Evolutionary conservation across 2,113 vertebrate genomes (phyloP), one percentile per base, ranked within the genome.

Genomic region (Neolamprologus ventralis): DNA sequence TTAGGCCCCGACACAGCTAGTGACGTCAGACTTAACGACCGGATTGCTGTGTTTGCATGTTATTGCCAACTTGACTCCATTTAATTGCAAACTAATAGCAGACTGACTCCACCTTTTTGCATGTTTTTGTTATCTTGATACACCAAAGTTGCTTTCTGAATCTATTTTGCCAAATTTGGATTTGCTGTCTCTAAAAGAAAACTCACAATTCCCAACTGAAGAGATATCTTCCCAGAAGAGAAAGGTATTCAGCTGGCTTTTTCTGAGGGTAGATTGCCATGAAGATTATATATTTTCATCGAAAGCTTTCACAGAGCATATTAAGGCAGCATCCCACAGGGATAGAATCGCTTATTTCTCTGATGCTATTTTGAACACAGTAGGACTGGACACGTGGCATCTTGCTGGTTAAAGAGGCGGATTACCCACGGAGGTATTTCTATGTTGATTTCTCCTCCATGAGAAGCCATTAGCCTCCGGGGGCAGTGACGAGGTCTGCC

Each of bases 401-500:
- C 93, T 88, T 85, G 91, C 88, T 92, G 93, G 89, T 95, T 94
- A 93, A 95, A 95, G 92, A 94, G 90, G 94, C 87, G 88, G 95
- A 96, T 95, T 95, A 96, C 91, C 93, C 89, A 35, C 33, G 31
- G 92, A 94, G 92, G 92, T 91, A 90, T 92, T 95, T 93, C 93
- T 93, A 84, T 95, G 90, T 95, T 95, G 94, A 95, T 96, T 95
- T 94, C 94, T 93, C 88, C 91, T 94, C 94, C 90, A 87, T 90
- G 93, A 92, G 92, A 94, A 94, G 94, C 94, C 93, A 93, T 95
- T 95, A 96, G 95, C 94, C 94, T 94, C 88, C 78, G 85, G 94
- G 95, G 95, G 93, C 94, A 95, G 84, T 90, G 88, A 89, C 88
- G 85, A 94, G 93, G 91, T 94, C 94, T 95, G 91, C 91, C 95